Conservation (phyloP, 2,797 vertebrate genomes). For the Pseudopleuronectes americanus region DNA sequence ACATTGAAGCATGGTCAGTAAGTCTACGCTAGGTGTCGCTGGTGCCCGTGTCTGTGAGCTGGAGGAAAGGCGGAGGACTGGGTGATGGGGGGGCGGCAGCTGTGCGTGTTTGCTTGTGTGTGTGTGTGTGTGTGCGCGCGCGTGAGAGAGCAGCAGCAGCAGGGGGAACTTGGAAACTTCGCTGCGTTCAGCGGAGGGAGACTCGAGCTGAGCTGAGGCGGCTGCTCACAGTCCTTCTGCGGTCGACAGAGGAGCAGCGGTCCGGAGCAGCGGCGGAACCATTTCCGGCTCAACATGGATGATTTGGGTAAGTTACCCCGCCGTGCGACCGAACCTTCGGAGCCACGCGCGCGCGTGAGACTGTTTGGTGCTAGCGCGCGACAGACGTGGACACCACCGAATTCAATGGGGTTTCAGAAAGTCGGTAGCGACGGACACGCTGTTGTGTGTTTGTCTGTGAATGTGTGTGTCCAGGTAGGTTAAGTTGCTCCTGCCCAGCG, state of each 20-base stretch:
- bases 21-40: slow-evolving; percentile 49
- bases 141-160: slow-evolving; percentile 16
- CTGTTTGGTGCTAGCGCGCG: not conserved
- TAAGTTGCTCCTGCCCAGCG: slow-evolving; percentile 33
- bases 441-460: not conserved
- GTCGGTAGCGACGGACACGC: too few relatives aligned
- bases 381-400: too few relatives aligned
- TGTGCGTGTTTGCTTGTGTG: slow-evolving; percentile 34
- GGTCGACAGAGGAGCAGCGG: slow-evolving; percentile 49
- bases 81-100: slow-evolving; percentile 38
- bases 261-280: slow-evolving; percentile 53
- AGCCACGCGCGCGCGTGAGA: slow-evolving; percentile 1
- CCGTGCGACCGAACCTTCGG: slow-evolving; percentile 45
- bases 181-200: slow-evolving; percentile 42
- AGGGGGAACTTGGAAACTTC: slow-evolving; percentile 78
- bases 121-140: slow-evolving; percentile 28
- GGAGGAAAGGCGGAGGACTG: slow-evolving; percentile 30
- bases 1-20: not conserved
- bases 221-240: slow-evolving; percentile 39
- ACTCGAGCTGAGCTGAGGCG: slow-evolving; percentile 19
- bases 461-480: slow-evolving; percentile 14
- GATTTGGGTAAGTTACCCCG: slow-evolving; percentile 82
- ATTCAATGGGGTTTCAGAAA: too few relatives aligned
- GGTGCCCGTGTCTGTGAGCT: not conserved
- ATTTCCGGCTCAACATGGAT: slow-evolving; percentile 82